Percentiles rank a stretch among this genome's conserved stretches.
phyloP scores from a whole-genome alignment of 2,797 vertebrate species.

The Siniperca undulata region DNA sequence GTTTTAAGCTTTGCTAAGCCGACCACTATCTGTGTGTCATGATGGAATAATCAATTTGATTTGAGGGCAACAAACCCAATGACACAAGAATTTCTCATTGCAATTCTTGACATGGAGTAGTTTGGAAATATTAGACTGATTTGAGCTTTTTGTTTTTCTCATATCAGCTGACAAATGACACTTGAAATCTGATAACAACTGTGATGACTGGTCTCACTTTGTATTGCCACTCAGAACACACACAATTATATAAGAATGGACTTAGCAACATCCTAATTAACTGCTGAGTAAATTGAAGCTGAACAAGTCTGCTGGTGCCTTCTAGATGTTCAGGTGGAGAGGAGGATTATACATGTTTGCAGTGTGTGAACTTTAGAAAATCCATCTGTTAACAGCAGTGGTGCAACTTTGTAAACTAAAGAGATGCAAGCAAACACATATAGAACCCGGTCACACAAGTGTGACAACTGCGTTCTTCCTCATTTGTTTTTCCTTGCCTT shows the following conservation, averaged over 20 bases:
- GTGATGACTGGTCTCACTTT: constrained; percentile 7
- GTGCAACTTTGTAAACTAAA: background rate
- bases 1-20: constrained; percentile 25
- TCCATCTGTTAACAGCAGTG: constrained; percentile 1
- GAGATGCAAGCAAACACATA: constrained; percentile 2
- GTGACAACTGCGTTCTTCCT: background rate
- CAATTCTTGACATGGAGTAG: background rate
- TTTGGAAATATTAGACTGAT: background rate
- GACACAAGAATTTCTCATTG: background rate
- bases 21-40: background rate
- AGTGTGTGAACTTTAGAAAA: constrained; percentile 9
- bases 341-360: background rate
- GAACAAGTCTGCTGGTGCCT: background rate
- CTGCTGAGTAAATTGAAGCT: constrained; percentile 32
- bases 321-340: background rate
- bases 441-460: background rate
- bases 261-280: constrained; percentile 37
- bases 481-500: constrained; percentile 8
- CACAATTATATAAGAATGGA: constrained; percentile 12
- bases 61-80: constrained; percentile 17
- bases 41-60: constrained; percentile 29
- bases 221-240: constrained; percentile 35
- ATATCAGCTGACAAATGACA: constrained; percentile 20
- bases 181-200: constrained; percentile 12
- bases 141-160: constrained; percentile 11